These are phyloP conservation scores for Tetranychus cinnabarinus DNA, from an alignment of 1,140 invertebrate genomes.

Conservation along the genomic window DNA sequence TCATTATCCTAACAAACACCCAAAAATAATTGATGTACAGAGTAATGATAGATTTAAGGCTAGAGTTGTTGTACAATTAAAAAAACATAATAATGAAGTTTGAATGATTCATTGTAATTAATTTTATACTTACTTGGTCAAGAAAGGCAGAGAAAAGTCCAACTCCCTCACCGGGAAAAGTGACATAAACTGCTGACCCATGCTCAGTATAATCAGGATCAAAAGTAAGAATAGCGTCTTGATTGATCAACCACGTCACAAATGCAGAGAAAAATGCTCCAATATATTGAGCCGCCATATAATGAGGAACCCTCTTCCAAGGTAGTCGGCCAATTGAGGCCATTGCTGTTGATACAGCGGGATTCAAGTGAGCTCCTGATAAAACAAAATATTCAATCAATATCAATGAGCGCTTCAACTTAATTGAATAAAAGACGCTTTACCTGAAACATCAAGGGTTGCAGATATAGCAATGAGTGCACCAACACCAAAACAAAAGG, in stretches of 20 bases:
- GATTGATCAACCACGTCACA: slow-evolving; percentile 11
- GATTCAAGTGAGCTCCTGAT: slow-evolving; percentile 30
- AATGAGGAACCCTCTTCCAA: slow-evolving; percentile 25
- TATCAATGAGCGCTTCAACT: too few species aligned
- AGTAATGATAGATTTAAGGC: too few species aligned
- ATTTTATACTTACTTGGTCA: slow-evolving; percentile 31
- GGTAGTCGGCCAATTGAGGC: slow-evolving; percentile 22
- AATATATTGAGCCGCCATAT: slow-evolving; percentile 28
- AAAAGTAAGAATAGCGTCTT: slow-evolving; percentile 23
- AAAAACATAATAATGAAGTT: too few species aligned
- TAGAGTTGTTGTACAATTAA: too few species aligned
- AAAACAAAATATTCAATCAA: not conserved
- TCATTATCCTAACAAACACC: too few species aligned
- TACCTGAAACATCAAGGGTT: not conserved
- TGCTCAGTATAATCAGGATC: slow-evolving; percentile 13
- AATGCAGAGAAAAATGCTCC: slow-evolving; percentile 18
- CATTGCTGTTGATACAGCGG: slow-evolving; percentile 28
- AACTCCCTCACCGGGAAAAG: not conserved
- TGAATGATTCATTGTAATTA: slow-evolving; percentile 20
- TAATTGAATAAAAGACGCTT: too few species aligned
- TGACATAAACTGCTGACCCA: too few species aligned
- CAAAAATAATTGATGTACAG: too few species aligned
- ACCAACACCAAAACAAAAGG: not conserved
- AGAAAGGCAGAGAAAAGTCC: not conserved
- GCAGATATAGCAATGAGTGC: not conserved